Conservation (phyloP, 2,113 vertebrate species). For the Nibea albiflora region DNA sequence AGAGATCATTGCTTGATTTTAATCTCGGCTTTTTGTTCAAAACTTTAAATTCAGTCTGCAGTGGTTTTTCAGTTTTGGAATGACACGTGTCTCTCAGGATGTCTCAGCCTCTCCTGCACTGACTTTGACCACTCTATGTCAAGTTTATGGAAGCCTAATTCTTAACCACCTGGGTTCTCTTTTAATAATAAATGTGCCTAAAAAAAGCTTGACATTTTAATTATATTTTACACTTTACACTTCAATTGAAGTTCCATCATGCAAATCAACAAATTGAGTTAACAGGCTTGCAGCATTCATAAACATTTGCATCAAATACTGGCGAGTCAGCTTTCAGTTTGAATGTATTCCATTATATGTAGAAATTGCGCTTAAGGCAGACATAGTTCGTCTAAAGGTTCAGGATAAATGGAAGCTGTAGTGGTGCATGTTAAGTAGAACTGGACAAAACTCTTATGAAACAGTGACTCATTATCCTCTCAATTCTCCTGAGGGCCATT, state of each 20-base stretch:
- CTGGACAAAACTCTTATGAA: not conserved
- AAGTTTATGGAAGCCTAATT: not conserved
- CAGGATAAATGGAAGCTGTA: not conserved
- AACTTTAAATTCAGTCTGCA: not conserved
- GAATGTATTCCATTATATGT: not conserved
- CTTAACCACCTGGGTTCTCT: not conserved
- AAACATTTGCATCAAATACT: not conserved
- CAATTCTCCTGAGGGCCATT: not conserved
- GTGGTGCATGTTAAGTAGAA: not conserved
- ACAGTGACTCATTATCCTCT: constrained; percentile 15
- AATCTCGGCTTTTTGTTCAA: constrained; percentile 1
- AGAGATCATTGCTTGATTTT: constrained; percentile 5
- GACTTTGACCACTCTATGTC: not conserved
- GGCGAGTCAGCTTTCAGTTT: not conserved
- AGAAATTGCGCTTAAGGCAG: not conserved
- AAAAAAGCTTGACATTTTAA: not conserved
- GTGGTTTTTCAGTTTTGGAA: not conserved
- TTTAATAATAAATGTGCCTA: not conserved
- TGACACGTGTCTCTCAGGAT: not conserved
- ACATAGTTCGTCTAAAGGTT: not conserved
- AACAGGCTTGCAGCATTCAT: constrained; percentile 7
- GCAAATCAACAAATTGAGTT: constrained; percentile 1
- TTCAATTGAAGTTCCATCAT: not conserved
- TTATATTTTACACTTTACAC: not conserved
- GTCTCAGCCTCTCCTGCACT: not conserved